These are phyloP conservation scores for Naja naja DNA, from an alignment of 2,113 vertebrate genomes.

Conservation along the genomic window DNA sequence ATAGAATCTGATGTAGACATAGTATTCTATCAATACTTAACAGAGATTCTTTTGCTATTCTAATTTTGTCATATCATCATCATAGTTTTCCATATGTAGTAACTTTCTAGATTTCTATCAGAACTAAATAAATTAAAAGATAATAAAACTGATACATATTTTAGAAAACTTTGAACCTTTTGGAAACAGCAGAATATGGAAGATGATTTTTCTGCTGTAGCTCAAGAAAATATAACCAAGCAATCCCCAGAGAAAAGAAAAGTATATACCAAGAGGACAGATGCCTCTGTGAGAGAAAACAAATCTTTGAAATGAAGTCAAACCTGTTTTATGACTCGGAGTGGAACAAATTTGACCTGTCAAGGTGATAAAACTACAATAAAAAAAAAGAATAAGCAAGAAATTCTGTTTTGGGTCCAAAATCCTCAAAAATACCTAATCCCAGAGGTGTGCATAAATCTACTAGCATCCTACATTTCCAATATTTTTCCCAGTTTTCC, in stretches of 20 bases:
- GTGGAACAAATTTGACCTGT: slow-evolving; percentile 6
- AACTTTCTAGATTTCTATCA: neutral
- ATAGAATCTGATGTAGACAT: neutral
- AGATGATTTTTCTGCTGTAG: neutral
- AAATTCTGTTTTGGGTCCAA: neutral
- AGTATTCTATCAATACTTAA: neutral
- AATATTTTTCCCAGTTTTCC: neutral
- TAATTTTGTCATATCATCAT: neutral
- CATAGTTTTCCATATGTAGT: neutral
- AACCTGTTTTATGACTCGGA: neutral
- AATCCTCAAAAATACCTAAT: neutral
- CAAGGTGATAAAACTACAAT: neutral
- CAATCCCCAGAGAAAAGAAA: neutral
- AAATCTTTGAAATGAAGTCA: neutral
- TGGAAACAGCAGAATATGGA: neutral
- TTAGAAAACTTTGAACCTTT: neutral
- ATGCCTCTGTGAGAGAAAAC: neutral
- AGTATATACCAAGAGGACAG: neutral
- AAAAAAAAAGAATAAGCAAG: neutral
- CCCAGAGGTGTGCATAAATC: neutral
- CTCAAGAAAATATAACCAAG: neutral
- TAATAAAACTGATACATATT: neutral
- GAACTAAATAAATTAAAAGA: neutral
- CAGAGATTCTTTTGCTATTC: neutral
- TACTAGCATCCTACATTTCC: neutral